phyloP scores from a whole-genome alignment of 2,797 vertebrate genomes.

The Nyctibius grandis region DNA sequence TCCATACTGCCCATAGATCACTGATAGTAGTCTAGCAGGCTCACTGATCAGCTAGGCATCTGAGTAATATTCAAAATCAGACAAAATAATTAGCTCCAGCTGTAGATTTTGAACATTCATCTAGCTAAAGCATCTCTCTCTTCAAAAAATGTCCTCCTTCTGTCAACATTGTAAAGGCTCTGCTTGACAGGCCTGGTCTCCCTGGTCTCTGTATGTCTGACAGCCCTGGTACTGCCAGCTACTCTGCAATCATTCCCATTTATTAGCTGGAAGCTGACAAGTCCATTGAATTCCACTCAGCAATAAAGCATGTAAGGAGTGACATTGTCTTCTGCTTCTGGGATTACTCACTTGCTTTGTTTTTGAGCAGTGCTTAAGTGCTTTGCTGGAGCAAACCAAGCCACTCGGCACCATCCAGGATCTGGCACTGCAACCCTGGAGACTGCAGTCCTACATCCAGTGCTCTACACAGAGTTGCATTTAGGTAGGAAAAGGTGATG shows the following conservation, averaged over 20 bases:
- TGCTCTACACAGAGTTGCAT: neutral
- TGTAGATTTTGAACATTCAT: neutral
- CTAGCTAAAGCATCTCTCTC: neutral
- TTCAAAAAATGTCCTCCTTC: neutral
- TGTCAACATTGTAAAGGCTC: neutral
- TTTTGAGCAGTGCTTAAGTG: neutral
- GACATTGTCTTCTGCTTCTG: conserved; percentile 17
- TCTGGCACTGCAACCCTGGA: neutral
- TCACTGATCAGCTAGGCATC: conserved; percentile 3
- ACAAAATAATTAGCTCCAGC: conserved; percentile 46
- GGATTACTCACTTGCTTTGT: conserved; percentile 5
- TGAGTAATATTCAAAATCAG: conserved; percentile 44
- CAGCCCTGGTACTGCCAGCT: conserved; percentile 1
- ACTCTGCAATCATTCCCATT: neutral
- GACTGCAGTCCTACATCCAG: neutral
- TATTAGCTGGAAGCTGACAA: conserved; percentile 11
- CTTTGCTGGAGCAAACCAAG: neutral
- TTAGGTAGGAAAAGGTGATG: neutral
- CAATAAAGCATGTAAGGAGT: neutral
- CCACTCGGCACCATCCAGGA: neutral
- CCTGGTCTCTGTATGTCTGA: neutral
- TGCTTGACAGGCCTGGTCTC: neutral
- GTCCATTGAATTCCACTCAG: conserved; percentile 33
- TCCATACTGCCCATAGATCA: neutral
- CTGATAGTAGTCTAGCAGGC: neutral